Evolutionary conservation across 2,797 vertebrate genomes (phyloP).

Genomic region (Macropodus opercularis): DNA sequence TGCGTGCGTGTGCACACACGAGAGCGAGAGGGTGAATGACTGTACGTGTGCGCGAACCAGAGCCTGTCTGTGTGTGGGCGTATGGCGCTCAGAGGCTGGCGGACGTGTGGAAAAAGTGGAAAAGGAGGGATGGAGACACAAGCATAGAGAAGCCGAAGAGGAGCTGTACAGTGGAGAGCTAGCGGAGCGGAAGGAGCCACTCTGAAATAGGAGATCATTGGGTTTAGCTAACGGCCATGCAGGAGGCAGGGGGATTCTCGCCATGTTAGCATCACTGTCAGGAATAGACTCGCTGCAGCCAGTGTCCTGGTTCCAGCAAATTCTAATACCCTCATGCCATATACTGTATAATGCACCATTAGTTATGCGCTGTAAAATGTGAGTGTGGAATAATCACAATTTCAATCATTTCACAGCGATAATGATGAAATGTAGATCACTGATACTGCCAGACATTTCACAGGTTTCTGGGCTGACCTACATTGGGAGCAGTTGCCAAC

Average conservation of each 20-base stretch:
- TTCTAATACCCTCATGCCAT: conserved; percentile 49
- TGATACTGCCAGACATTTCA: conserved; percentile 32
- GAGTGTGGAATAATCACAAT: conserved; percentile 46
- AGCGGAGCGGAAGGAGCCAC: conserved; percentile 80
- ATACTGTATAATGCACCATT: conserved; percentile 58
- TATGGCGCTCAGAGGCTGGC: conserved; percentile 72
- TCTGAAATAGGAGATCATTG: conserved; percentile 82
- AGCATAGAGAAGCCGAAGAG: conserved; percentile 56
- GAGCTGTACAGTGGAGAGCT: conserved; percentile 75
- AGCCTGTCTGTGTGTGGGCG: conserved; percentile 73
- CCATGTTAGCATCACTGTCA: conserved; percentile 81
- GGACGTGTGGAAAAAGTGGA: conserved; percentile 69
- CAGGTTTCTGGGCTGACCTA: conserved; percentile 48
- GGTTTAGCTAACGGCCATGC: conserved; percentile 77
- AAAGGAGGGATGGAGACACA: conserved; percentile 65
- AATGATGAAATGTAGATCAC: conserved; percentile 40
- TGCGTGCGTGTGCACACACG: conserved; percentile 17
- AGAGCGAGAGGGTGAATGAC: conserved; percentile 60
- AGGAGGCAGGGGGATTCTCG: conserved; percentile 79
- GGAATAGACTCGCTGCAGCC: conserved; percentile 64
- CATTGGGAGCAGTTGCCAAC: conserved; percentile 20
- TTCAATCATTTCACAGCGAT: conserved; percentile 35
- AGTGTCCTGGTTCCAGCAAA: conserved; percentile 57
- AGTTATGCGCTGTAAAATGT: conserved; percentile 39
- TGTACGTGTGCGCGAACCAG: conserved; percentile 57